Evolutionary conservation across 2,888 invertebrate species (phyloP), one percentile per base, ranked within the genome.

Genomic region (Trissolcus japonicus): DNA sequence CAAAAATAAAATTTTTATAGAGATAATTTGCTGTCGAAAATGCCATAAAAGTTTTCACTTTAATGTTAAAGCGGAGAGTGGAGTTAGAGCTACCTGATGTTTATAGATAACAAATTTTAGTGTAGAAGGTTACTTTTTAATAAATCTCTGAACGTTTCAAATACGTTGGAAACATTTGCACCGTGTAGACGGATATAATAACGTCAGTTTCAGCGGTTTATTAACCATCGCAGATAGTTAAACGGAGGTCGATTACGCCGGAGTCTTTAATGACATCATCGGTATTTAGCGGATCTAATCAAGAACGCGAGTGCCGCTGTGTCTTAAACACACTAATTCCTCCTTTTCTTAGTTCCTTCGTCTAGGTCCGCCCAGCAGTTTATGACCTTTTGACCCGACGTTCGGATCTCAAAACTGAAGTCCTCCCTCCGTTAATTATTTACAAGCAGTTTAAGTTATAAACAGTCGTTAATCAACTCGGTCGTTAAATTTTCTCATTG

Each of bases 241-340:
- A 65, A 56, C 51, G 63, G 61, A 73, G 68, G 68, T 73, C 68
- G 63, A 55, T 65, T 62, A 60, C 62, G 61, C 60, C 63, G 46
- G 57, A 43, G 56, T 57, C 69, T 56, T 69, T 63, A 73, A 78
- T 69, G 73, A 78, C 69, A 72, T 72, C 60, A 77, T 78, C 77
- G 67, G 63, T 54, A 72, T 76, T 72, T 76, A 63, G 67, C 41
- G 59, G 72, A 72, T 72, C 67, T 60, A 72, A 76, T 72, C 72
- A 71, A 71, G 66, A 71, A 57, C 54, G 71, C 19, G 61, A 66
- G 55, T 62, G 56, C n/a, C 46, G 41, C 43, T 53, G 48, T 35
- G 51, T 54, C 56, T 55, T 40, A 51, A 29, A 51, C 54, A 63
- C 35, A 29, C 43, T 63, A 50, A 59, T 61, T 51, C 69, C 55